phyloP scores from a whole-genome alignment of 2,797 vertebrate species.

The Enoplosus armatus region DNA sequence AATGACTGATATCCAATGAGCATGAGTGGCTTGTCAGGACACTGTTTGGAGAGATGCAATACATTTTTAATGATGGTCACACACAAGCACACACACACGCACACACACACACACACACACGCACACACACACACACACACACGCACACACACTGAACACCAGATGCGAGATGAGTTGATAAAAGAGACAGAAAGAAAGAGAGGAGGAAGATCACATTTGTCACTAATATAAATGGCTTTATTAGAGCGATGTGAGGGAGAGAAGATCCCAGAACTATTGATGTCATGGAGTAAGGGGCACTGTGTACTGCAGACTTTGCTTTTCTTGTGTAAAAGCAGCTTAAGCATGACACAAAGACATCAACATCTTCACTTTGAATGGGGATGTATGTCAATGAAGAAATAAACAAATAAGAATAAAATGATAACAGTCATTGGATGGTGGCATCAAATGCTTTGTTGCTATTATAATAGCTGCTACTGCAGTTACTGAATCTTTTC shows the following conservation, averaged over 20 bases:
- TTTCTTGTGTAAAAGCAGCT: conserved; percentile 29
- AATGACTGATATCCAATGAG: conserved; percentile 93
- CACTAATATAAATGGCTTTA: conserved; percentile 62
- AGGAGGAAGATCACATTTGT: conserved; percentile 53
- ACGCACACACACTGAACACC: conserved; percentile 44
- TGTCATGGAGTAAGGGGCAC: conserved; percentile 24
- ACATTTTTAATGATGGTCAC: conserved; percentile 82
- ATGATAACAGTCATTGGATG: neutral
- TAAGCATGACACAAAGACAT: conserved; percentile 3
- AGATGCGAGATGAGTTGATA: conserved; percentile 57
- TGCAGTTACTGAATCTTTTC: neutral
- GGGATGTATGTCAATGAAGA: neutral
- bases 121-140: conserved; percentile 19
- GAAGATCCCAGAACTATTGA: conserved; percentile 26
- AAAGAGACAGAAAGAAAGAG: conserved; percentile 48
- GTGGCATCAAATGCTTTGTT: neutral
- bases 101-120: too few relatives aligned
- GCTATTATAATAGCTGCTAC: neutral
- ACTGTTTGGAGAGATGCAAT: conserved; percentile 83
- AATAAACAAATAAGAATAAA: neutral
- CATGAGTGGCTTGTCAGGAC: conserved; percentile 87
- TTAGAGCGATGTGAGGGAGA: conserved; percentile 43
- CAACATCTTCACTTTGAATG: neutral
- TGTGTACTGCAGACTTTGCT: conserved; percentile 15
- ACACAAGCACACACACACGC: conserved; percentile 31